phyloP scores from a whole-genome alignment of 2,888 invertebrate genomes.

The Eilema caniola region DNA sequence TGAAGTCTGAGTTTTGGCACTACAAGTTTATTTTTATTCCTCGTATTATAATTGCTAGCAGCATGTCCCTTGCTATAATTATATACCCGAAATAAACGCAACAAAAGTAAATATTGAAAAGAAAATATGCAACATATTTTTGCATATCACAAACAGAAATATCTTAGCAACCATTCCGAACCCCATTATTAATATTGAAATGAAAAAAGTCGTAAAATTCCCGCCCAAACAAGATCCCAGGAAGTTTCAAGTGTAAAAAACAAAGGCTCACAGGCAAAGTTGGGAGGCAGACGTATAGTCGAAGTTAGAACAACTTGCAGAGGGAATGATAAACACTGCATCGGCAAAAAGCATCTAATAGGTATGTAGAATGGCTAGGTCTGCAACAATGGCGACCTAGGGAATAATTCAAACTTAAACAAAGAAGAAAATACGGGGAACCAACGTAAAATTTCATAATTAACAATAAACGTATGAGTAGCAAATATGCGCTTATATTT shows the following conservation, averaged over 20 bases:
- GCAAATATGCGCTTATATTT: not conserved
- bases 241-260: conserved; percentile 47
- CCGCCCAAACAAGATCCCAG: conserved; percentile 38
- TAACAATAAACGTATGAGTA: conserved; percentile 16
- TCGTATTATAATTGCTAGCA: too few relatives aligned
- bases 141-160: conserved; percentile 17
- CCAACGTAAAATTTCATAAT: conserved; percentile 16
- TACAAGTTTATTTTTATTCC: too few relatives aligned
- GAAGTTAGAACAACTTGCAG: conserved; percentile 62
- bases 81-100: not conserved
- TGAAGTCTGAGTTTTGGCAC: too few relatives aligned
- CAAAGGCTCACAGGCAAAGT: conserved; percentile 51
- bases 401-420: conserved; percentile 33
- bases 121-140: not conserved
- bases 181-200: conserved; percentile 48
- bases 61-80: not conserved
- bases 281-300: conserved; percentile 61
- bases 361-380: conserved; percentile 26
- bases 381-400: conserved; percentile 24
- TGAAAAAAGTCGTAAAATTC: conserved; percentile 40
- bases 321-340: conserved; percentile 64
- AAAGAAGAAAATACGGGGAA: conserved; percentile 7
- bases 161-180: conserved; percentile 24
- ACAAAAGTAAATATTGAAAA: not conserved
- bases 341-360: conserved; percentile 32